These are phyloP conservation scores for Eumaeus atala DNA, from an alignment of 1,140 invertebrate species.

Conservation along the genomic window DNA sequence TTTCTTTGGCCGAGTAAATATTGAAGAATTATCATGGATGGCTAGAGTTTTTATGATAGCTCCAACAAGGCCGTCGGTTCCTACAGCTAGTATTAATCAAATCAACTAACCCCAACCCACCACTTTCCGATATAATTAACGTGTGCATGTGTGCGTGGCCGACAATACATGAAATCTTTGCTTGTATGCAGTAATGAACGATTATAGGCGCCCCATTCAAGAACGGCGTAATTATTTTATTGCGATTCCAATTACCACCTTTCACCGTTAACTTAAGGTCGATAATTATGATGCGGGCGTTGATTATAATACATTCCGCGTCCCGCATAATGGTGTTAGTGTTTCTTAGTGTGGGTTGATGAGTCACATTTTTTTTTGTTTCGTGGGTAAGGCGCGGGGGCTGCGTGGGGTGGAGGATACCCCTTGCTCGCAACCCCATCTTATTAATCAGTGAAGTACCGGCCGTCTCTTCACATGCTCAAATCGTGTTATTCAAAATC, in stretches of 20 bases:
- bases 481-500: constrained; percentile 30
- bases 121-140: constrained; percentile 74
- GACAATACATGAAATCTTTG: constrained; percentile 55
- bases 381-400: constrained; percentile 69
- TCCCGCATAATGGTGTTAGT: constrained; percentile 38
- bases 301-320: constrained; percentile 37
- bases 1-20: constrained; percentile 35
- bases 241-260: constrained; percentile 46
- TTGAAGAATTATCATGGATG: constrained; percentile 22
- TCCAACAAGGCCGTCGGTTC: constrained; percentile 55
- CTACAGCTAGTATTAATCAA: constrained; percentile 71
- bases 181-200: constrained; percentile 70
- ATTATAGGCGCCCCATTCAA: constrained; percentile 61
- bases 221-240: constrained; percentile 33
- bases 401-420: constrained; percentile 57
- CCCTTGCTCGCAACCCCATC: constrained; percentile 69
- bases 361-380: constrained; percentile 74
- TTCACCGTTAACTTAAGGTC: constrained; percentile 50
- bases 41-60: constrained; percentile 54
- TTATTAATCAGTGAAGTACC: constrained; percentile 72
- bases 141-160: constrained; percentile 60
- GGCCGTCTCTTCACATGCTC: constrained; percentile 66
- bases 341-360: constrained; percentile 68
- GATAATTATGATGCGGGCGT: constrained; percentile 43
- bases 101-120: constrained; percentile 69